Percentiles rank a stretch among this genome's conserved stretches.
Conservation (phyloP, 2,113 vertebrate species). For the Corvus cornix region DNA sequence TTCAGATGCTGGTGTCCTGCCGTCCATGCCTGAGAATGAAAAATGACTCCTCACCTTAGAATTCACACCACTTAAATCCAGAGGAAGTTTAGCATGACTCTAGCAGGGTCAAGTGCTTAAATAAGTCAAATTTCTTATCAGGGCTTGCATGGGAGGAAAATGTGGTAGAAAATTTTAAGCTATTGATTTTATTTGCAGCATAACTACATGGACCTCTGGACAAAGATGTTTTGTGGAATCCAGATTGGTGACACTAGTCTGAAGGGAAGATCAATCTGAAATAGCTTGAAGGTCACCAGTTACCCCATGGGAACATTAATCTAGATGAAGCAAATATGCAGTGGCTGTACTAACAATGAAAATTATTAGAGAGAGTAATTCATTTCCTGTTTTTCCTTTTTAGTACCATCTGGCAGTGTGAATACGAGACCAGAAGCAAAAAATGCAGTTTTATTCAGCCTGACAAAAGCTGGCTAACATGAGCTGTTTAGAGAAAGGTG, state of each 20-base stretch:
- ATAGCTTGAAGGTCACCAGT: background rate
- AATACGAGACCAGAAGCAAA: slow-evolving; percentile 9
- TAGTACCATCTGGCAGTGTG: background rate
- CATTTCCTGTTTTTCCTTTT: slow-evolving; percentile 8
- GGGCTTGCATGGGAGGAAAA: background rate
- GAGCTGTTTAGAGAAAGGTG: background rate
- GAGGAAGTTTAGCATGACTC: background rate
- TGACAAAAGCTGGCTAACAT: slow-evolving; percentile 1
- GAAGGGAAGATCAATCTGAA: background rate
- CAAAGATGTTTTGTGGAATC: background rate
- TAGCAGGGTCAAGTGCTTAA: background rate
- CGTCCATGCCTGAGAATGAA: background rate
- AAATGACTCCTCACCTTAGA: background rate
- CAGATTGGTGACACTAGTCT: background rate
- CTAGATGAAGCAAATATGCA: background rate
- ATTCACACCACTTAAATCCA: background rate
- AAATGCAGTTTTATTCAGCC: background rate
- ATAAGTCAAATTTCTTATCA: background rate
- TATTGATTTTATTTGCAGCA: background rate
- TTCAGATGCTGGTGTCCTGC: background rate
- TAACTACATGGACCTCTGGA: background rate
- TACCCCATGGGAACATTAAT: background rate
- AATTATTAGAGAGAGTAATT: slow-evolving; percentile 38
- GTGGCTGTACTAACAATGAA: background rate
- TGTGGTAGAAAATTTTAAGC: background rate